phyloP scores from a whole-genome alignment of 2,888 invertebrate species.

The Leptogaster cylindrica region DNA sequence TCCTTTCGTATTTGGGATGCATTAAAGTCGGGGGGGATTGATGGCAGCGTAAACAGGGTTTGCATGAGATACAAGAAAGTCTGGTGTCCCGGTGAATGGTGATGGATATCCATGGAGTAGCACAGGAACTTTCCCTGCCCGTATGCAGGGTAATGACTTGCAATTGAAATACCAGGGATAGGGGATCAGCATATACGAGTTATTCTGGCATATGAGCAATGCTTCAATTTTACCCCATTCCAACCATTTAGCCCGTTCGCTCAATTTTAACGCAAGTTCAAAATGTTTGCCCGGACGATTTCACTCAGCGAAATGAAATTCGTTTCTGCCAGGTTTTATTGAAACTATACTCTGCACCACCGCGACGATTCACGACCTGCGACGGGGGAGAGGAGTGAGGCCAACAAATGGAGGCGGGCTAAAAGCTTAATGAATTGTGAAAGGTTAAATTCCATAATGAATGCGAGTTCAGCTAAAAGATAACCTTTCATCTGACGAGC shows the following conservation, averaged over 20 bases:
- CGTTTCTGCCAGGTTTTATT: constrained; percentile 8
- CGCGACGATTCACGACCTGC: not conserved
- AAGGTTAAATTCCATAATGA: not conserved
- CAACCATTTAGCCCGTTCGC: not conserved
- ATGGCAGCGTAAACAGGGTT: constrained; percentile 16
- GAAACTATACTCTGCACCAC: constrained; percentile 11
- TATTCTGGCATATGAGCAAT: not conserved
- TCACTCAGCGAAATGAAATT: constrained; percentile 6
- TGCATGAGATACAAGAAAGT: constrained; percentile 2
- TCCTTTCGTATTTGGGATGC: constrained; percentile 9
- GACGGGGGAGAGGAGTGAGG: too few species aligned
- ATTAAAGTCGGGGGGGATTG: constrained; percentile 12
- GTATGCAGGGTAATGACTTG: constrained; percentile 1
- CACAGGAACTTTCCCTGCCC: not conserved
- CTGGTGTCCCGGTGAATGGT: not conserved
- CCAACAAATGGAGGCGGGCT: too few species aligned
- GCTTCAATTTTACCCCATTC: not conserved
- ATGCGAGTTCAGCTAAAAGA: not conserved
- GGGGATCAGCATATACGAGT: not conserved
- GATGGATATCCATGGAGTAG: not conserved
- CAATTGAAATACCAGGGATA: not conserved
- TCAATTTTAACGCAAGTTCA: not conserved
- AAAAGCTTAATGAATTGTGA: constrained; percentile 21
- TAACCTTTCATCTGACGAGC: too few species aligned
- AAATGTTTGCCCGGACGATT: constrained; percentile 21